A percentile compares a stretch with the other conserved stretches of the same genome.
Conservation (phyloP, 2,888 invertebrate species). For the Craniophora ligustri region DNA sequence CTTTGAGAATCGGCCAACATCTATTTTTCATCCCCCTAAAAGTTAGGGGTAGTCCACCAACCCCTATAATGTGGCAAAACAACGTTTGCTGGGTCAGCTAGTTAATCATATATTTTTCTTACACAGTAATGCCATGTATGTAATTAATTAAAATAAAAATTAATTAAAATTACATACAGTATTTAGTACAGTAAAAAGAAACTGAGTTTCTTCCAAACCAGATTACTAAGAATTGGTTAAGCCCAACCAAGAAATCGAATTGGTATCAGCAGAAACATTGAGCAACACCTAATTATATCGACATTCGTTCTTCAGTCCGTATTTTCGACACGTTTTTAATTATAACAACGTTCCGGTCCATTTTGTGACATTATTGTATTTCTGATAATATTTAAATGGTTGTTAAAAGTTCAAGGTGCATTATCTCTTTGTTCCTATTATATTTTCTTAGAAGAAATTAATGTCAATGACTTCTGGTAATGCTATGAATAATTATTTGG, state of each 20-base stretch:
- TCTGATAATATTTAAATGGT: conserved; percentile 27
- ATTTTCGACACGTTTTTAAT: conserved; percentile 51
- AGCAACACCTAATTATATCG: conserved; percentile 23
- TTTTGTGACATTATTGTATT: conserved; percentile 34
- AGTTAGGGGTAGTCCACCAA: no score
- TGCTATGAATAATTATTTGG: neutral
- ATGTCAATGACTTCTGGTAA: conserved; percentile 21
- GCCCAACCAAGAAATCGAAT: conserved; percentile 38
- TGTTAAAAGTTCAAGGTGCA: conserved; percentile 33
- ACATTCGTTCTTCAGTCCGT: conserved; percentile 14
- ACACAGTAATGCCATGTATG: no score
- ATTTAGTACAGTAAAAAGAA: no score
- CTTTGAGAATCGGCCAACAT: no score
- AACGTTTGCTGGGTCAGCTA: no score
- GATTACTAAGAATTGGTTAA: conserved; percentile 23
- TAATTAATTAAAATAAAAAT: no score
- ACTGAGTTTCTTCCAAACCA: neutral
- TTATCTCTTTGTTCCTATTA: conserved; percentile 10
- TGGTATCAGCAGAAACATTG: conserved; percentile 22
- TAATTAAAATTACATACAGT: no score
- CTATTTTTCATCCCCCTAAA: no score
- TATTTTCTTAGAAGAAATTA: conserved; percentile 6
- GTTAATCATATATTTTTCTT: no score
- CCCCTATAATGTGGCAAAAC: no score
- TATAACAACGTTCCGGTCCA: conserved; percentile 41